Conservation (phyloP, 2,113 vertebrate species). For the Recurvirostra avosetta region DNA sequence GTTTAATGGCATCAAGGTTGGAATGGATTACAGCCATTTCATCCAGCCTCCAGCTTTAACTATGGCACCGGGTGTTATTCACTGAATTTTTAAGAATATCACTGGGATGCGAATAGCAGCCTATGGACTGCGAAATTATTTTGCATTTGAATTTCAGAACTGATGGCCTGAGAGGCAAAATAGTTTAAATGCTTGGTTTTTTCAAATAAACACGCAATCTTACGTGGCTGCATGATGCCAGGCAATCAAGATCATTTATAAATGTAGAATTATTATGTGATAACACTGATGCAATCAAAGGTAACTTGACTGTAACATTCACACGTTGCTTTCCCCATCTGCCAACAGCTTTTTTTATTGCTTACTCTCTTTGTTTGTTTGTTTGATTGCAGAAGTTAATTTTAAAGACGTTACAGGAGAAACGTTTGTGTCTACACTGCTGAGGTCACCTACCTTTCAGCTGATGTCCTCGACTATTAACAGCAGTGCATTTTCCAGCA, state of each 20-base stretch:
- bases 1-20: background rate
- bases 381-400: background rate
- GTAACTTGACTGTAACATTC: background rate
- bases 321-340: background rate
- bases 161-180: background rate
- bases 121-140: background rate
- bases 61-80: fast-evolving
- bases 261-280: background rate
- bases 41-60: background rate
- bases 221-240: background rate
- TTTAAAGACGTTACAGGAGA: background rate
- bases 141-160: background rate
- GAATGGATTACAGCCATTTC: background rate
- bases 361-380: background rate
- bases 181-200: background rate
- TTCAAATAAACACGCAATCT: background rate
- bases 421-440: fast-evolving
- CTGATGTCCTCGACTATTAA: background rate
- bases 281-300: background rate
- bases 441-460: background rate
- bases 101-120: background rate
- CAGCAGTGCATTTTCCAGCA: background rate
- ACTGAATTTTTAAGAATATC: background rate
- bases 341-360: background rate
- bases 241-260: background rate